Base-by-base conservation (phyloP, 2,888 invertebrate genomes). In the Drosophila mimetica region DNA sequence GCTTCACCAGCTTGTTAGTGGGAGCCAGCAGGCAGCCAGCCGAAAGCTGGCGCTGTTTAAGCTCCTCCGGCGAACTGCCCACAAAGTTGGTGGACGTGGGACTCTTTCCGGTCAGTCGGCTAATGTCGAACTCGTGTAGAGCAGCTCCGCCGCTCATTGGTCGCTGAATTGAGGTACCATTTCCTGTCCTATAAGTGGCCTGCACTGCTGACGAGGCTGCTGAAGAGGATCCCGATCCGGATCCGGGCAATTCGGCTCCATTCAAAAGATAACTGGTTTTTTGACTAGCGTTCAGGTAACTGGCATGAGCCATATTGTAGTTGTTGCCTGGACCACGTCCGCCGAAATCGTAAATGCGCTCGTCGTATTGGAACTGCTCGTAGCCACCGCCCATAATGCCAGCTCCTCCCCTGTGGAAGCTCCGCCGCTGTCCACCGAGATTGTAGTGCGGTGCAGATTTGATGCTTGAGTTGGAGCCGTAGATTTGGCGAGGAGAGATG, bases 391-490 rank as follows among this genome's bases (percentile, higher is more conserved):
- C 50, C 6, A 42, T 52, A 1, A 70, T 41, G n/a, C 52, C 79
- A 6, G 73, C 44, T 14, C 64, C 66, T 0, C 71, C 77, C 14
- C 79, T 75, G 53, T 87, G 89, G 36, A 81, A 82, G 74, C 83
- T 80, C 60, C 77, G 76, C 30, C 75, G 71, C 42, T 78, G 77
- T n/a, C 75, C 77, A 13, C 86, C 84, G 18, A 90, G 88, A 66
- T 92, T 92, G 71, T 91, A 92, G 64, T 92, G 92, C 1, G 92
- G 92, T 9, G 92, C 92, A n/a, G 92, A 92, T 76, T 91, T 91
- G 14, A 92, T 92, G 78, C 92, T 92, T 5, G 92, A 90, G 81
- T 92, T 92, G 13, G 92, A 92, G 46, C 92, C 92, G 63, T 92
- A 92, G 2, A 92, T 80, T 69, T 91, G 92, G 25, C 90, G 90